phyloP scores from a whole-genome alignment of 2,113 vertebrate species.

The Anhinga rufa region DNA sequence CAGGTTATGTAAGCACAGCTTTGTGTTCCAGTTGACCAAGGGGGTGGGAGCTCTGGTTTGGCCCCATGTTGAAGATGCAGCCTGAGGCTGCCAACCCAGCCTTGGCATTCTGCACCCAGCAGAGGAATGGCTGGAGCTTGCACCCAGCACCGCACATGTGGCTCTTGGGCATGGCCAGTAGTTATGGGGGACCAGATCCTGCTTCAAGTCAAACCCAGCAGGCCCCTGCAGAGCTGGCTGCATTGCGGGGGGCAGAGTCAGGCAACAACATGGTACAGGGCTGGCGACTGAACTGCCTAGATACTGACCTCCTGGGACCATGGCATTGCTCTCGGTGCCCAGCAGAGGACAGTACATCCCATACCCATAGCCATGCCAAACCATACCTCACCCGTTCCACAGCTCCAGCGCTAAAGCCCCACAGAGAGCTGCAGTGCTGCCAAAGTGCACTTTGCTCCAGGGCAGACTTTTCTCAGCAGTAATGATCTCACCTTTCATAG shows the following conservation, averaged over 20 bases:
- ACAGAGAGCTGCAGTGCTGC: background rate
- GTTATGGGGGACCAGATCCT: background rate
- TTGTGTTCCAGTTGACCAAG: background rate
- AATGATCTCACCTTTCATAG: background rate
- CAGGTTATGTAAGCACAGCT: background rate
- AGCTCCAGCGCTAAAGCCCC: background rate
- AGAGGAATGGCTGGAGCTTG: background rate
- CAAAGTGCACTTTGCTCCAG: background rate
- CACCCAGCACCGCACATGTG: too few relatives aligned
- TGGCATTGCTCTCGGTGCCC: background rate
- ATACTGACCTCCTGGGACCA: background rate
- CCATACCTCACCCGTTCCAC: background rate
- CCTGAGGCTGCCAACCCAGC: background rate
- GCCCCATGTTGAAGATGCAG: background rate
- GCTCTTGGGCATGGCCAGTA: background rate
- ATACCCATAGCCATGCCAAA: background rate
- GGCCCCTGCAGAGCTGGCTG: background rate
- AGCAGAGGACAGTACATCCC: background rate
- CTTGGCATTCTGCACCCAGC: background rate
- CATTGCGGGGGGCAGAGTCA: background rate
- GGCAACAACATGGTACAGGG: background rate
- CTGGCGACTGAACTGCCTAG: background rate
- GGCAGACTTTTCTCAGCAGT: background rate
- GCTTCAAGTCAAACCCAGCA: background rate
- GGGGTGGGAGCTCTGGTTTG: background rate